Conservation (phyloP, 2,113 vertebrate genomes). For the Ceyx melanurus region DNA sequence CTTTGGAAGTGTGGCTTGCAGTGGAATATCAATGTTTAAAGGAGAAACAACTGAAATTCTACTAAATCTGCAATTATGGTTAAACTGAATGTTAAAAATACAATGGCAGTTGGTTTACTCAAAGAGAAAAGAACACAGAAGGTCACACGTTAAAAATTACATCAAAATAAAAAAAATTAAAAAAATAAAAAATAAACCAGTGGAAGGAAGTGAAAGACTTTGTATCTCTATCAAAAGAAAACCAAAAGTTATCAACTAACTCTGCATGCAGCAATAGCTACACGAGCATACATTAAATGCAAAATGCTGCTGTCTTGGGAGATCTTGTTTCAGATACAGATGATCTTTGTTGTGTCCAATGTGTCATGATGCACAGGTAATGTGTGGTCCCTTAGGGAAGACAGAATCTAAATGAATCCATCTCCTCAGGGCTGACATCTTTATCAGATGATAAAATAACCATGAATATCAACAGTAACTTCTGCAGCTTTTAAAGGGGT, state of each 20-base stretch:
- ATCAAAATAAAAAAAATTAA: neutral
- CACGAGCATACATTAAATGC: neutral
- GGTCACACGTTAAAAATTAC: neutral
- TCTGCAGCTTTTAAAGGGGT: neutral
- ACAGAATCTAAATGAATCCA: neutral
- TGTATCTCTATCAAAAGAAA: neutral
- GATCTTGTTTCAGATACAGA: neutral
- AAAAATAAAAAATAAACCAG: neutral
- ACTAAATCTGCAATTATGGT: neutral
- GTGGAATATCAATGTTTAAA: neutral
- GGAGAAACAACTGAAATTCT: neutral
- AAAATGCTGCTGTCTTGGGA: neutral
- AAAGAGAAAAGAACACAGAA: neutral
- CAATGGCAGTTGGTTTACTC: neutral
- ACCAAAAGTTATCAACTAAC: neutral
- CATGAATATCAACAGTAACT: neutral
- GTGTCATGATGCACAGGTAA: neutral
- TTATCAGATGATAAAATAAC: neutral
- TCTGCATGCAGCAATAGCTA: neutral
- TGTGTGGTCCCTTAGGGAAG: neutral
- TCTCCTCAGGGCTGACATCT: neutral
- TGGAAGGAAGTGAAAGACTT: neutral
- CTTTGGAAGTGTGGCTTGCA: neutral
- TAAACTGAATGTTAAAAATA: neutral
- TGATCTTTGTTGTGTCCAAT: neutral